Conservation (phyloP, 2,797 vertebrate species). For the Trematomus bernacchii region DNA sequence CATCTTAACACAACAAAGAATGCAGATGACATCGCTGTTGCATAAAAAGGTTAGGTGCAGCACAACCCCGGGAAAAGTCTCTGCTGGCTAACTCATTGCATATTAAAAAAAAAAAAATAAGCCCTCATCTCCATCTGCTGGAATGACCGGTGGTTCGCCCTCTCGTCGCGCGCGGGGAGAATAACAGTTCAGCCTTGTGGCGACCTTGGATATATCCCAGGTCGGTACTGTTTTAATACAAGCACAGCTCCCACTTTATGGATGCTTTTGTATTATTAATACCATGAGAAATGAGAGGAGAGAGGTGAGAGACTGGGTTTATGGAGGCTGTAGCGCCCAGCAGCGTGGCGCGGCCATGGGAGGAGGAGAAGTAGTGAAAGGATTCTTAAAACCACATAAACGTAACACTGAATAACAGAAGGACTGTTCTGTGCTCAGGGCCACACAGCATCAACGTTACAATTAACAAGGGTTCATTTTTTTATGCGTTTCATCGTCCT, state of each 20-base stretch:
- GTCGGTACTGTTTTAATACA: conserved; percentile 76
- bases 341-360: conserved; percentile 39
- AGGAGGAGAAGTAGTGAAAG: conserved; percentile 51
- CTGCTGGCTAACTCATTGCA: conserved; percentile 63
- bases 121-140: conserved; percentile 39
- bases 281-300: conserved; percentile 74
- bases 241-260: conserved; percentile 73
- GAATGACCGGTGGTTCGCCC: conserved; percentile 57
- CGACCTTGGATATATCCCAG: conserved; percentile 81
- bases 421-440: conserved; percentile 62
- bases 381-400: conserved; percentile 69
- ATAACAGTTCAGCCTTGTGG: conserved; percentile 75
- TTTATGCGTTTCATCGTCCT: conserved; percentile 58
- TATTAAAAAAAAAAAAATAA: conserved; percentile 70
- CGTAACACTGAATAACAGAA: conserved; percentile 60
- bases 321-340: conserved; percentile 65
- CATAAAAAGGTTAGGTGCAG: conserved; percentile 80
- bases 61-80: conserved; percentile 66
- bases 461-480: conserved; percentile 69
- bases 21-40: conserved; percentile 82
- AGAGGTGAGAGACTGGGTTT: conserved; percentile 74
- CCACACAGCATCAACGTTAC: conserved; percentile 71
- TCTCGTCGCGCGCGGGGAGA: conserved; percentile 49
- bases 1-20: conserved; percentile 82
- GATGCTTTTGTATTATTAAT: conserved; percentile 86